These are phyloP conservation scores for Cyrtodaria siliqua DNA, from an alignment of 2,888 invertebrate species.

Conservation along the genomic window DNA sequence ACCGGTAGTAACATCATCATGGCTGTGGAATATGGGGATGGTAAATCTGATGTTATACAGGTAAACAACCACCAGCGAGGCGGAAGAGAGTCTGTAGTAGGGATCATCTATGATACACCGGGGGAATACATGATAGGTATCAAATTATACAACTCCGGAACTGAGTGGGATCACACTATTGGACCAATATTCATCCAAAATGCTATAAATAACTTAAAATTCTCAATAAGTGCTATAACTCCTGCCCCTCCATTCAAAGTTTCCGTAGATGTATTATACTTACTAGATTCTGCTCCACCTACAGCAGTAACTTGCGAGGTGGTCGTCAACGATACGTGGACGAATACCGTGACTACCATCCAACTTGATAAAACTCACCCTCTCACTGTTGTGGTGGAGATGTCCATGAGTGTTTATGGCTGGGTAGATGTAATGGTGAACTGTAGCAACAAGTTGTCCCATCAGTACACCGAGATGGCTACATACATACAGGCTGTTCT, in stretches of 20 bases:
- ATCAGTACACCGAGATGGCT: constrained; percentile 47
- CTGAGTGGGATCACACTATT: constrained; percentile 13
- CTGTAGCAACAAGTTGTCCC: constrained; percentile 68
- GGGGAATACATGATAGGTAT: constrained; percentile 55
- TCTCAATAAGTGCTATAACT: constrained; percentile 47
- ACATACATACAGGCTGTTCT: constrained; percentile 63
- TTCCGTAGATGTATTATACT: constrained; percentile 32
- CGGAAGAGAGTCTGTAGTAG: constrained; percentile 32
- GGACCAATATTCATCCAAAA: constrained; percentile 58
- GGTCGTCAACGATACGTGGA: constrained; percentile 19
- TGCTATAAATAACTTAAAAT: constrained; percentile 50
- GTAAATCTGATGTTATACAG: constrained; percentile 17
- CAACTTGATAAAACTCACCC: constrained; percentile 11
- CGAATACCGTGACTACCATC: constrained; percentile 9
- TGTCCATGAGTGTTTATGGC: constrained; percentile 41
- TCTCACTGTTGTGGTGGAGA: constrained; percentile 5
- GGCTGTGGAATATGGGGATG: constrained; percentile 50
- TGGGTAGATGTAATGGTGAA: constrained; percentile 50
- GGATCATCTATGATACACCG: constrained; percentile 34
- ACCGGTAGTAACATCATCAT: constrained; percentile 66
- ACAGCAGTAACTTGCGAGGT: constrained; percentile 50
- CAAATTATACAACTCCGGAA: constrained; percentile 47
- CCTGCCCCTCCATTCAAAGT: constrained; percentile 57
- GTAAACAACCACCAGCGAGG: constrained; percentile 58
- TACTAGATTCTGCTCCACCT: constrained; percentile 43